Percentiles rank a stretch among this genome's conserved stretches.
phyloP scores from a whole-genome alignment of 2,113 vertebrate species.

The Ciconia maguari region DNA sequence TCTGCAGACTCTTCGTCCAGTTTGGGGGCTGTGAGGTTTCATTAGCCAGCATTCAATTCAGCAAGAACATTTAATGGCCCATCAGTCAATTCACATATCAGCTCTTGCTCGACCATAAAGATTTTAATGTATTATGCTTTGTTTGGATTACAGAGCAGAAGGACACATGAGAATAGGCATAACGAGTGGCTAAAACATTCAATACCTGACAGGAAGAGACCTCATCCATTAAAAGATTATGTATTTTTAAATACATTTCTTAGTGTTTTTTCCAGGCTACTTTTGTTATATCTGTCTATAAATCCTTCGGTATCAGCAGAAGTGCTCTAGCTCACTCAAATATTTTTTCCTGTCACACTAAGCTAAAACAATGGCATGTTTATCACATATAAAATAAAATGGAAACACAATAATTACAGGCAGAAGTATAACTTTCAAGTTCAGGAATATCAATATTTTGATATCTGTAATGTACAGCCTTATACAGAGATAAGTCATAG shows the following conservation, averaged over 20 bases:
- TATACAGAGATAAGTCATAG: not conserved
- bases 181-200: not conserved
- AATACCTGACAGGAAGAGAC: not conserved
- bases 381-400: not conserved
- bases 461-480: not conserved
- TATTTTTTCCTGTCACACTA: not conserved
- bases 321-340: not conserved
- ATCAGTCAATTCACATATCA: not conserved
- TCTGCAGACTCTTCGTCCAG: not conserved
- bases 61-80: not conserved
- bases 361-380: not conserved
- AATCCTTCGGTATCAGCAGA: not conserved
- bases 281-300: not conserved
- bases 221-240: not conserved
- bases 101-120: not conserved
- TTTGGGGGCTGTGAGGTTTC: not conserved
- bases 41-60: not conserved
- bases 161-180: not conserved
- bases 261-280: not conserved
- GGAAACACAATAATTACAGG: not conserved
- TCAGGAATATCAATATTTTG: not conserved
- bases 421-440: not conserved
- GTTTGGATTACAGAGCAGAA: not conserved
- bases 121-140: not conserved
- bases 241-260: not conserved